A percentile compares a stretch with the other conserved stretches of the same genome.
Evolutionary conservation across 2,888 invertebrate genomes (phyloP).

Genomic region (Oxycera nigricornis): DNA sequence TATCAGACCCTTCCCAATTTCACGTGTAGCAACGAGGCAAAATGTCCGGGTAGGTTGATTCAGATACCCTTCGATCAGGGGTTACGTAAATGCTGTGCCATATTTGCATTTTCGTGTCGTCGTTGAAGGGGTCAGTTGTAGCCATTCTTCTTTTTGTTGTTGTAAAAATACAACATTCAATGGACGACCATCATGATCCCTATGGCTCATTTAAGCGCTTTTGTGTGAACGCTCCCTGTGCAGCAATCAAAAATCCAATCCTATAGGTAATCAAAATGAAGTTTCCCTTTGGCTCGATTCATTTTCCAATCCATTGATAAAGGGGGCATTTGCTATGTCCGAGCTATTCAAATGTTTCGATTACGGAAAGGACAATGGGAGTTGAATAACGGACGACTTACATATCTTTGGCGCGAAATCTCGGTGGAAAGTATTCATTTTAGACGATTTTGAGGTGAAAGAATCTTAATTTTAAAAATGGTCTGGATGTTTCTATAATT

Average conservation of each 20-base stretch:
- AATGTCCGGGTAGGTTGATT: neutral
- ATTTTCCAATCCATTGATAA: neutral
- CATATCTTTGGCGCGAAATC: no score
- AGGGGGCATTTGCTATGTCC: constrained; percentile 25
- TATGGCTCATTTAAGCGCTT: constrained; percentile 27
- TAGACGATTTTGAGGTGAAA: no score
- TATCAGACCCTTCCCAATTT: constrained; percentile 16
- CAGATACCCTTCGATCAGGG: constrained; percentile 1
- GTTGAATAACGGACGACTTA: no score
- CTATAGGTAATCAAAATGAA: constrained; percentile 3
- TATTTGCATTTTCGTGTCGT: constrained; percentile 33
- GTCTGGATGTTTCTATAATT: no score
- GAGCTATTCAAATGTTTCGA: constrained; percentile 31
- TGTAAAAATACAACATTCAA: neutral
- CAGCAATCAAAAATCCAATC: neutral
- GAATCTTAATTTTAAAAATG: no score
- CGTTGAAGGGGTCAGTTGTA: constrained; percentile 21
- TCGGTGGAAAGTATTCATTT: no score
- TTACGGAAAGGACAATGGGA: no score
- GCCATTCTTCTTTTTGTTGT: neutral
- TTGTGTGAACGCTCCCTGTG: neutral
- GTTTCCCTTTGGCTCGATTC: neutral
- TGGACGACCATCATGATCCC: neutral
- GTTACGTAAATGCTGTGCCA: constrained; percentile 21
- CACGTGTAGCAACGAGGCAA: neutral